phyloP scores from a whole-genome alignment of 2,888 invertebrate species.

The Sinohyriopsis cumingii region DNA sequence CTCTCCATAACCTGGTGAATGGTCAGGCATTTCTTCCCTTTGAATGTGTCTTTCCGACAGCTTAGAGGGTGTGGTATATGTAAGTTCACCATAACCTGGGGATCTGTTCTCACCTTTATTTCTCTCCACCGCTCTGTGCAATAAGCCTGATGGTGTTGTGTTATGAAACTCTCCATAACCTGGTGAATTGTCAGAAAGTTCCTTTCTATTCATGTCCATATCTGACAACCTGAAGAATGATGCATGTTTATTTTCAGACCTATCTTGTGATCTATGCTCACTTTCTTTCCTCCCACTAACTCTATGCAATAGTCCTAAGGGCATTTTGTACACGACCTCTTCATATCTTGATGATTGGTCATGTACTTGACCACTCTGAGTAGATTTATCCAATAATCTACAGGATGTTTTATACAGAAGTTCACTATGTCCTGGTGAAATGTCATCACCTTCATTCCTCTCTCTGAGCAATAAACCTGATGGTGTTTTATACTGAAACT shows the following conservation, averaged over 20 bases:
- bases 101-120: slow-evolving; percentile 3
- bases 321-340: slow-evolving; percentile 6
- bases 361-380: neutral
- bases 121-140: slow-evolving; percentile 15
- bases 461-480: slow-evolving; percentile 7
- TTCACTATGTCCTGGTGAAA: neutral
- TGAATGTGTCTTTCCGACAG: too few relatives aligned
- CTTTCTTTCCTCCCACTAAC: neutral
- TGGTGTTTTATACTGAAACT: slow-evolving; percentile 9
- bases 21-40: too few relatives aligned
- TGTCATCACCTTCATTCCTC: neutral
- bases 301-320: slow-evolving; percentile 8
- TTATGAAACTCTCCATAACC: slow-evolving; percentile 9
- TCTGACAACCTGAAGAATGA: neutral
- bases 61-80: neutral
- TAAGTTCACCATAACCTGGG: neutral
- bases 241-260: too few relatives aligned
- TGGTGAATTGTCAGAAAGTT: neutral
- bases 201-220: too few relatives aligned
- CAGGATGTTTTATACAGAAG: slow-evolving; percentile 8
- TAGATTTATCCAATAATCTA: slow-evolving; percentile 6
- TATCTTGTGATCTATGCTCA: too few relatives aligned
- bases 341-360: neutral
- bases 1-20: slow-evolving; percentile 10
- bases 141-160: slow-evolving; percentile 24